phyloP scores from a whole-genome alignment of 2,113 vertebrate species.

The Isurus oxyrinchus region DNA sequence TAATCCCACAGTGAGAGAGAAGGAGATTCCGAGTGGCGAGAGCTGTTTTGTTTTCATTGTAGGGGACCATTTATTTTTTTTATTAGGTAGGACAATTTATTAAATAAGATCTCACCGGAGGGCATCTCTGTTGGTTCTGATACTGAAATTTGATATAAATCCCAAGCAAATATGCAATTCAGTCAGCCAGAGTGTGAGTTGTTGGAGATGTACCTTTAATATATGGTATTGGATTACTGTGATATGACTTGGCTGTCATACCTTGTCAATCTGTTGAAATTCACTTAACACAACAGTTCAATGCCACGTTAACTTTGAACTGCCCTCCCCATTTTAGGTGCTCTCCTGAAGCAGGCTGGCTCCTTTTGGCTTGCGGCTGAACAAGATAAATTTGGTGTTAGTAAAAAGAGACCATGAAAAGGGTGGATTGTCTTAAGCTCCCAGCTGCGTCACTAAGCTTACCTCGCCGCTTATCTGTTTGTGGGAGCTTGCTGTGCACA shows the following conservation, averaged over 20 bases:
- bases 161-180: neutral
- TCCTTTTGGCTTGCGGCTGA: neutral
- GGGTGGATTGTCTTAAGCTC: neutral
- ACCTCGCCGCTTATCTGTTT: neutral
- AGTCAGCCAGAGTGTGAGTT: neutral
- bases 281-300: neutral
- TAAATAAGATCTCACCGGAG: neutral
- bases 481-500: neutral
- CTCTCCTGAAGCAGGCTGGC: neutral
- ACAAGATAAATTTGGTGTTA: neutral
- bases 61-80: neutral
- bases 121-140: neutral
- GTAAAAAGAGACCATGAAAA: neutral
- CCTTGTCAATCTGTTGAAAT: neutral
- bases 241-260: neutral
- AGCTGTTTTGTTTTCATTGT: neutral
- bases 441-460: neutral
- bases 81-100: neutral
- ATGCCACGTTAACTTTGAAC: neutral
- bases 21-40: neutral
- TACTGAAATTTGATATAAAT: neutral
- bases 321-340: neutral
- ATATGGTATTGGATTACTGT: neutral
- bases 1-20: neutral
- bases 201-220: neutral